Base-by-base conservation (phyloP, 2,888 invertebrate species). In the Holacanthella duospinosa region DNA sequence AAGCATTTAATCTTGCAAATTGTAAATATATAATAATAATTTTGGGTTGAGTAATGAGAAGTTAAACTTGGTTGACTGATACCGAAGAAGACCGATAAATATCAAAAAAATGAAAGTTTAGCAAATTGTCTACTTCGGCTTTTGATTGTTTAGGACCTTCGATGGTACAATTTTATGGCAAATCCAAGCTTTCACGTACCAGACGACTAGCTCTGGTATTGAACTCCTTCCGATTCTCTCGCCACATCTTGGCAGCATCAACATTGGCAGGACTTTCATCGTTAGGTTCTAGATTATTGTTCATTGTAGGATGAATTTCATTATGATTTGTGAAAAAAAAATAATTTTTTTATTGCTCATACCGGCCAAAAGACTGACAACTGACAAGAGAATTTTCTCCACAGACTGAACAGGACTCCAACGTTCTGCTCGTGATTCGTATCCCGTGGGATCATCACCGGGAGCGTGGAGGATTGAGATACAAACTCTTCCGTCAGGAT, bases 331-430 rank as follows among this genome's bases (percentile, higher is more conserved):
- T n/a, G n/a, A n/a, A 25, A 26, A n/a, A 21, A 26, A 56, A 12
- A 25, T 26, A 16, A 26, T 28, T 27, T 12, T 56, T 16, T 56
- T 26, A 56, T 19, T 56, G 28, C 3, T 6, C 6, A 12, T 59
- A 88, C 87, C 88, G 70, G 99, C 97, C 67, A 99, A 79, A 94
- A 99, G 96, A 77, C 95, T 96, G 74, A 99, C 91, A 61, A 99
- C 99, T 56, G 97, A 97, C 0, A 99, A 82, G 57, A 99, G 82
- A 74, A 99, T 99, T 80, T 99, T 99, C 78, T 99, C 99, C 1
- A 99, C 96, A 78, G 96, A 96, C 78, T 99, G 99, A 0, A 99
- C 99, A 0, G 99, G 99, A 74, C 95, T 96, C 99, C 99, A 99
- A 67, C 99, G 82, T 78, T 99, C 97, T 1, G 95, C 91, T 75